Percentiles rank a stretch among this genome's conserved stretches.
phyloP scores from a whole-genome alignment of 2,888 invertebrate species.

The Ethmia dodecea region DNA sequence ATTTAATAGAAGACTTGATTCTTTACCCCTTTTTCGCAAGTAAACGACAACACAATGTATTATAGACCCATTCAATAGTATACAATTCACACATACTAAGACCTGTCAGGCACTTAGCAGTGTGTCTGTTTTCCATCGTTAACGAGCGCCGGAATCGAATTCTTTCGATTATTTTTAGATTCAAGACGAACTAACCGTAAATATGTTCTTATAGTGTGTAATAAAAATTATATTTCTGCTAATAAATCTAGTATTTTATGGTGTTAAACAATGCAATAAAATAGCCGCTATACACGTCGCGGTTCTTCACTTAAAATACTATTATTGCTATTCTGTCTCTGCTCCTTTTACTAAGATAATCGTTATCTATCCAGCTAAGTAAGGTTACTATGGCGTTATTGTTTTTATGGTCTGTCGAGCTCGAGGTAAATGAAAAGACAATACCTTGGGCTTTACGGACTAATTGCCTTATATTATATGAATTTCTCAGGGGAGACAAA shows the following conservation, averaged over 20 bases:
- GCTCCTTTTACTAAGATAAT: too few species aligned
- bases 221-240: too few species aligned
- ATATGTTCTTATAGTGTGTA: conserved; percentile 19
- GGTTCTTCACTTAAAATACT: too few species aligned
- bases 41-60: background rate
- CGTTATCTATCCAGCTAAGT: too few species aligned
- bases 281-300: too few species aligned
- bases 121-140: conserved; percentile 51
- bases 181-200: conserved; percentile 14
- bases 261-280: too few species aligned
- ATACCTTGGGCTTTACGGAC: conserved; percentile 22
- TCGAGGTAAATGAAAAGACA: conserved; percentile 21
- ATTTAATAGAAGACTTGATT: too few species aligned
- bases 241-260: too few species aligned
- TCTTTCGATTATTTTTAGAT: conserved; percentile 39
- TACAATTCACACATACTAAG: conserved; percentile 39
- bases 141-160: conserved; percentile 28
- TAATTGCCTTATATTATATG: conserved; percentile 21
- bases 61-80: conserved; percentile 3
- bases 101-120: conserved; percentile 45
- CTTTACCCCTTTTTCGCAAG: too few species aligned
- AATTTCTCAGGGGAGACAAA: conserved; percentile 3
- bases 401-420: conserved; percentile 24
- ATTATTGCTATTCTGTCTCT: too few species aligned
- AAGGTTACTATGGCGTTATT: too few species aligned